phyloP scores from a whole-genome alignment of 1,140 invertebrate genomes.

The Hydropsyche tenuis region DNA sequence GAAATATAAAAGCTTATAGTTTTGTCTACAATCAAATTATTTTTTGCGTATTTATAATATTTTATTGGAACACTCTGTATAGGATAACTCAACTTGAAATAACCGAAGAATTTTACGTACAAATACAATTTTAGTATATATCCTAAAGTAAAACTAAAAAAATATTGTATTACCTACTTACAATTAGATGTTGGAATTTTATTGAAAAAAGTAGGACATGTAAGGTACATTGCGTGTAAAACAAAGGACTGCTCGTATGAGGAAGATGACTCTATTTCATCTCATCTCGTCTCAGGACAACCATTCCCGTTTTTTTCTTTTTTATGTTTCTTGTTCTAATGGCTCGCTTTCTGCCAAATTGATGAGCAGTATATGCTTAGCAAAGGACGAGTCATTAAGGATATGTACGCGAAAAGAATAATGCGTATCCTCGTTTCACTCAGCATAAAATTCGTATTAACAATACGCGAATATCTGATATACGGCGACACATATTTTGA shows the following conservation, averaged over 20 bases:
- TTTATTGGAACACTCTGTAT: too few relatives aligned
- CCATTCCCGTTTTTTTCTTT: background rate
- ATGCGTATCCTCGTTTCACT: background rate
- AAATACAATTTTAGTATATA: too few relatives aligned
- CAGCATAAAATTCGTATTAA: background rate
- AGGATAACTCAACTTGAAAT: too few relatives aligned
- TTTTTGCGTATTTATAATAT: too few relatives aligned
- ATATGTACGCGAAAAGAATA: slow-evolving; percentile 2
- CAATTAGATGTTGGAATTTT: too few relatives aligned
- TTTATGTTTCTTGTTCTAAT: slow-evolving; percentile 14
- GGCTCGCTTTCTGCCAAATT: slow-evolving; percentile 16
- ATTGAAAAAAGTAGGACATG: too few relatives aligned
- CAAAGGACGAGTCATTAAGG: slow-evolving; percentile 9
- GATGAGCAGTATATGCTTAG: slow-evolving; percentile 2
- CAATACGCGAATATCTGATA: background rate
- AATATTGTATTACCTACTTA: too few relatives aligned
- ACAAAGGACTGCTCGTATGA: background rate
- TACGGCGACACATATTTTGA: too few relatives aligned
- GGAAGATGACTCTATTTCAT: slow-evolving; percentile 12
- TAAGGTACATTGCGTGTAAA: background rate
- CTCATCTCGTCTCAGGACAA: slow-evolving; percentile 9
- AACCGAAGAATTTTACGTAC: too few relatives aligned
- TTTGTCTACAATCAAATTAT: too few relatives aligned
- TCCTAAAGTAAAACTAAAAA: too few relatives aligned
- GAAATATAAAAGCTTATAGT: too few relatives aligned